Conservation (phyloP, 2,888 invertebrate species). For the Drosophila multiciliata region DNA sequence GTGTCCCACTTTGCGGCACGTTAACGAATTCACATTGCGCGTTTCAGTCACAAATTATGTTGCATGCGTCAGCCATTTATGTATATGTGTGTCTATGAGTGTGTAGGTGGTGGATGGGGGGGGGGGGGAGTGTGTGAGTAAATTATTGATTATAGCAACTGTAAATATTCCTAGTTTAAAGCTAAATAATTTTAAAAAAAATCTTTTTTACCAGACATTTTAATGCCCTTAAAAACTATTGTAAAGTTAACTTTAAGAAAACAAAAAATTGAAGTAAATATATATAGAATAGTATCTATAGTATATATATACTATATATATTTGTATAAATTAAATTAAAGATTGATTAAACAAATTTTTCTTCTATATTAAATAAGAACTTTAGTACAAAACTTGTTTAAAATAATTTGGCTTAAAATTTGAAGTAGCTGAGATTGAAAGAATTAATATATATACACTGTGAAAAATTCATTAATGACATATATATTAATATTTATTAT, state of each 20-base stretch:
- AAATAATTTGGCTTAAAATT: no score
- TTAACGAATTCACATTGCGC: conserved; percentile 30
- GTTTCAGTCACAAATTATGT: conserved; percentile 62
- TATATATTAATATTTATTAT: not conserved
- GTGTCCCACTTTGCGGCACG: conserved; percentile 60
- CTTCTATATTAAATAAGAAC: no score
- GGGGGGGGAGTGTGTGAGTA: not conserved
- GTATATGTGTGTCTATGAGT: not conserved
- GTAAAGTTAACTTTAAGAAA: not conserved
- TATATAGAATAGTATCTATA: not conserved
- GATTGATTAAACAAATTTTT: no score
- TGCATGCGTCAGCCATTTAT: conserved; percentile 13
- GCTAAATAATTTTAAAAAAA: not conserved
- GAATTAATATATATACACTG: not conserved
- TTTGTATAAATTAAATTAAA: no score
- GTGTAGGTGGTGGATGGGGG: no score
- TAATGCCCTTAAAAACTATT: no score
- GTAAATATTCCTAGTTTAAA: not conserved
- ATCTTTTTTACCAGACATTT: not conserved
- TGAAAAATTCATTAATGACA: not conserved
- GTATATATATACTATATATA: no score
- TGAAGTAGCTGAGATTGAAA: not conserved
- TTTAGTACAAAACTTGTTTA: no score
- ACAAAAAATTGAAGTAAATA: not conserved
- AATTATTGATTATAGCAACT: not conserved